Conservation (phyloP, 2,797 vertebrate genomes). For the Bradypodion pumilum region DNA sequence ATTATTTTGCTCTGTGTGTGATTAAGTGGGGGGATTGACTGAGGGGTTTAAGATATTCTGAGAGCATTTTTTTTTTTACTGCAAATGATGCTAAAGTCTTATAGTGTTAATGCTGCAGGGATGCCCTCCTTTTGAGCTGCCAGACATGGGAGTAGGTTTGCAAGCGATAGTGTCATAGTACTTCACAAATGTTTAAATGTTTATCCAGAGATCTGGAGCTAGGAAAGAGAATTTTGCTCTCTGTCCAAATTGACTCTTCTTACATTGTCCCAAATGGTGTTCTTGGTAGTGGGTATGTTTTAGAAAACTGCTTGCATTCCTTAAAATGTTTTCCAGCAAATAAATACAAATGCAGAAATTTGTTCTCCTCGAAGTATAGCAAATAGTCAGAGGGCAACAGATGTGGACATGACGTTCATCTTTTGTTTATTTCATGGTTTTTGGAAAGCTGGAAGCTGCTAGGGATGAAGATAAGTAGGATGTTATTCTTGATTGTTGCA, state of each 20-base stretch:
- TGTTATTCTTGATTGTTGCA: slow-evolving; percentile 25
- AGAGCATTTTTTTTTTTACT: slow-evolving; percentile 15
- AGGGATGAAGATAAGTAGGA: background rate
- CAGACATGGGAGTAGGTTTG: background rate
- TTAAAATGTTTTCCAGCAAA: slow-evolving; percentile 24
- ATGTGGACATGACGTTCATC: slow-evolving; percentile 8
- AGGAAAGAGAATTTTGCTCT: background rate
- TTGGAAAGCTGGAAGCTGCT: slow-evolving; percentile 24
- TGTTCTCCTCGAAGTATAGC: slow-evolving; percentile 4
- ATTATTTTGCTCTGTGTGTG: background rate
- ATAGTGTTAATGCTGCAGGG: slow-evolving; percentile 37
- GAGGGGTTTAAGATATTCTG: slow-evolving; percentile 43
- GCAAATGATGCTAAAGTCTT: slow-evolving; percentile 10
- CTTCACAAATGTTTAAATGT: slow-evolving; percentile 10
- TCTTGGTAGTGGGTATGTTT: background rate
- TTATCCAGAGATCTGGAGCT: background rate
- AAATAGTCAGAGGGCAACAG: slow-evolving; percentile 5
- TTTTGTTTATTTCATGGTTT: slow-evolving; percentile 38
- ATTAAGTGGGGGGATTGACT: background rate
- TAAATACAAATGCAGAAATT: slow-evolving; percentile 51
- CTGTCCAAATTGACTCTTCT: slow-evolving; percentile 23
- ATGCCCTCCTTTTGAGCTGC: slow-evolving; percentile 12
- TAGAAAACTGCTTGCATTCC: slow-evolving; percentile 6
- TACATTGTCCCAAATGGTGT: background rate
- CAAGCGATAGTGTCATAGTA: slow-evolving; percentile 5